Conservation (phyloP, 2,113 vertebrate species). For the Periophthalmus modestus region DNA sequence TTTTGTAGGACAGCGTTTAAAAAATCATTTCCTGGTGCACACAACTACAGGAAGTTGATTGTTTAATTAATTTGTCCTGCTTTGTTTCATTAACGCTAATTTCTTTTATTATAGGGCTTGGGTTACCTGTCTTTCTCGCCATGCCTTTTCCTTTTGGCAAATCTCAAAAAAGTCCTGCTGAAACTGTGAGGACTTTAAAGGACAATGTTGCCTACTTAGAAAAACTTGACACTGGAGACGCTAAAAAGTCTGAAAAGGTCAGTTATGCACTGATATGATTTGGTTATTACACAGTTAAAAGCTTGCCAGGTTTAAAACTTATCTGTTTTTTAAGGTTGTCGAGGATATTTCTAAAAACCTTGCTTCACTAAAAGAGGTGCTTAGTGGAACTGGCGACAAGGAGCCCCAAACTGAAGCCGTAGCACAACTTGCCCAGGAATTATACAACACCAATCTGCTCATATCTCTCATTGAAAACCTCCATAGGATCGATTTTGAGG, state of each 20-base stretch:
- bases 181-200: conserved; percentile 80
- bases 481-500: conserved; percentile 82
- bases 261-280: background rate
- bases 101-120: conserved; percentile 8
- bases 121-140: conserved; percentile 41
- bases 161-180: conserved; percentile 82
- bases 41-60: conserved; percentile 40
- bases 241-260: conserved; percentile 82
- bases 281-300: background rate
- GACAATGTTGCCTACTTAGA: conserved; percentile 79
- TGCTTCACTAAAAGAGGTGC: conserved; percentile 78
- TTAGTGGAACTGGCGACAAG: conserved; percentile 80
- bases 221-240: conserved; percentile 77
- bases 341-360: conserved; percentile 82
- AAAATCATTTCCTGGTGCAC: conserved; percentile 41
- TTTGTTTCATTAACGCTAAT: conserved; percentile 16
- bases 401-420: conserved; percentile 83
- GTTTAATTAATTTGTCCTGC: conserved; percentile 4
- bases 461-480: conserved; percentile 80
- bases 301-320: background rate
- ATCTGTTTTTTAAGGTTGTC: conserved; percentile 62
- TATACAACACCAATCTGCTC: conserved; percentile 83
- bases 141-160: conserved; percentile 84
- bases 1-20: conserved; percentile 21
- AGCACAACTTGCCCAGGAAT: conserved; percentile 81